Evolutionary conservation across 2,113 vertebrate genomes (phyloP), one percentile per base, ranked within the genome.

Genomic region (Columbina picui): DNA sequence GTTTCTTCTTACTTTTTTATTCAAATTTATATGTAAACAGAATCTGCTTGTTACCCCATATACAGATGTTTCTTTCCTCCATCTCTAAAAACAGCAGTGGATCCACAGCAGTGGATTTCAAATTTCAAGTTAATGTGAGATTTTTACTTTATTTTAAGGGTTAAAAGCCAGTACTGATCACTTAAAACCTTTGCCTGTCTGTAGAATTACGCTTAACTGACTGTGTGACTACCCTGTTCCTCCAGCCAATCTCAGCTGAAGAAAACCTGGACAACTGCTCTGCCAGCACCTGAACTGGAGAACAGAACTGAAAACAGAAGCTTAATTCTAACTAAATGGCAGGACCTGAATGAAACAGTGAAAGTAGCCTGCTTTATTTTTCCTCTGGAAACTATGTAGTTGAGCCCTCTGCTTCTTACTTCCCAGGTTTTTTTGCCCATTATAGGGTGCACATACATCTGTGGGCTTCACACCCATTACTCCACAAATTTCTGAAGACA

Each of bases 381-480:
- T n/a, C 36, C 67, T 52, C 63, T 45, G 21, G 18, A 39, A 87
- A 55, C 20, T 4, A 29, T 0, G 7, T 3, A 36, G 9, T 1
- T 50, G 30, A 22, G 57, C 53, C 15, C 23, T 9, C 4, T 0
- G 2, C 14, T 65, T 61, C 9, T 20, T 25, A 9, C 39, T 59
- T 41, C 10, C 3, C 11, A 14, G 25, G 41, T 4, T 41, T 78
- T 94, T 67, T 34, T 38, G 8, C 17, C 19, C 50, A 2, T 6
- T 32, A 50, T 0, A 34, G 20, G 1, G 18, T 26, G 5, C 39
- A 7, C 0, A 10, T 1, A 7, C 0, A 0, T 17, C 22, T 19
- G 26, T 7, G 17, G 39, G 30, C 29, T 70, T 80, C 75, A 82
- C 18, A 20, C 6, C n/a, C 53, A 15, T 14, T 26, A 20, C 15